Evolutionary conservation across 1,140 invertebrate species (phyloP).

Genomic region (Arctopsyche grandis): DNA sequence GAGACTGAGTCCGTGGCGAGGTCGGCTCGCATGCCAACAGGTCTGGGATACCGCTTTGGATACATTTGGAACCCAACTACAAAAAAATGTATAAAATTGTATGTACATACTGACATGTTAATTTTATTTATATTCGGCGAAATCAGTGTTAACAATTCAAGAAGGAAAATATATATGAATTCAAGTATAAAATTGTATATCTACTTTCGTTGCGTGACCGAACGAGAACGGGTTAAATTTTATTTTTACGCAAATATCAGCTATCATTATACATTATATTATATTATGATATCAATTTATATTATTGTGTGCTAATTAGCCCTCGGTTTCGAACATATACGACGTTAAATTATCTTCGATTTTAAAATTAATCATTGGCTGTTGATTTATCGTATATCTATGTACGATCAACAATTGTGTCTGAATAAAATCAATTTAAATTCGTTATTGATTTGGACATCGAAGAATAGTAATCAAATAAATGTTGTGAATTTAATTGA

Average conservation of each 20-base stretch:
- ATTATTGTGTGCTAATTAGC: too few species aligned
- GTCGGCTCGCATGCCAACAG: slow-evolving; percentile 22
- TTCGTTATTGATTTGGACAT: too few species aligned
- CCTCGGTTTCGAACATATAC: too few species aligned
- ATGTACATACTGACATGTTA: slow-evolving; percentile 40
- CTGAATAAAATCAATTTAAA: too few species aligned
- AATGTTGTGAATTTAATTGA: too few species aligned
- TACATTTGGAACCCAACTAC: slow-evolving; percentile 8
- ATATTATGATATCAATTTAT: too few species aligned
- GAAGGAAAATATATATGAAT: neutral
- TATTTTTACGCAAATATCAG: neutral
- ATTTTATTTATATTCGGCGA: slow-evolving; percentile 45
- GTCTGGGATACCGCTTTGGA: slow-evolving; percentile 17
- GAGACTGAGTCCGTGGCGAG: neutral
- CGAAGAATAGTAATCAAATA: too few species aligned
- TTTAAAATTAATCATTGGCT: too few species aligned
- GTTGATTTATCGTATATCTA: too few species aligned
- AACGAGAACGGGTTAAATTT: neutral
- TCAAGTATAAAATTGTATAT: too few species aligned
- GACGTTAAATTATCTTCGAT: too few species aligned
- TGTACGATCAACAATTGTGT: too few species aligned
- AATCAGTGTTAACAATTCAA: slow-evolving; percentile 4
- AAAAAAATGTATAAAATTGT: slow-evolving; percentile 44
- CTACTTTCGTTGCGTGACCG: neutral
- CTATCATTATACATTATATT: neutral